Evolutionary conservation across 2,113 vertebrate genomes (phyloP).

Genomic region (Oriolus oriolus): DNA sequence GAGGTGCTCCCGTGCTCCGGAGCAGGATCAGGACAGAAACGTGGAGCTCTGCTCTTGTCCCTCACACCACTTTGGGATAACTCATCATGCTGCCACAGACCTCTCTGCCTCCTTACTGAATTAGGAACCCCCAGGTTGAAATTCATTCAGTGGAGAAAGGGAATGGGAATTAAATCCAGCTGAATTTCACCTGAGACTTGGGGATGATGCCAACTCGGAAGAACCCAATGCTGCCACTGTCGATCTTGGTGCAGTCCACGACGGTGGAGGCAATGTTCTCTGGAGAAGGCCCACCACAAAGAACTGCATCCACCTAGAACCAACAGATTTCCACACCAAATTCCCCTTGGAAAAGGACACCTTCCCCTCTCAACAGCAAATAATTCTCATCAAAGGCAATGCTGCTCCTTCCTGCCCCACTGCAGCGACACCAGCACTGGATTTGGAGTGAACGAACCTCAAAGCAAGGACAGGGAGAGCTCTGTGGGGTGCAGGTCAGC

Average conservation of each 20-base stretch:
- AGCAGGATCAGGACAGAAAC: background rate
- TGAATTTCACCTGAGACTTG: constrained; percentile 80
- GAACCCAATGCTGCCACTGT: constrained; percentile 81
- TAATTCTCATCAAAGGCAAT: background rate
- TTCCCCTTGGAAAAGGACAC: background rate
- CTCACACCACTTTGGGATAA: background rate
- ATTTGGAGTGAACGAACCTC: background rate
- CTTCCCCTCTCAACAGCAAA: background rate
- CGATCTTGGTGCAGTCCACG: constrained; percentile 89
- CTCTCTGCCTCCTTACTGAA: background rate
- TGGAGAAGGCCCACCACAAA: constrained; percentile 86
- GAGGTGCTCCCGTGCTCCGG: accelerated
- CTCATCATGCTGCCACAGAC: background rate
- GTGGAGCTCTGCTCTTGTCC: background rate
- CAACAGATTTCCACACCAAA: background rate
- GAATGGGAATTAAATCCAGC: background rate
- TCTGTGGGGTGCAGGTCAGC: background rate
- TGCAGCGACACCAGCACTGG: background rate
- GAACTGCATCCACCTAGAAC: constrained; percentile 82
- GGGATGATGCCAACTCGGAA: constrained; percentile 86
- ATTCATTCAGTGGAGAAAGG: background rate
- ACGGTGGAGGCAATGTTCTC: constrained; percentile 90
- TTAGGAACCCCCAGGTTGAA: background rate
- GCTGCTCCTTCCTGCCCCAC: background rate
- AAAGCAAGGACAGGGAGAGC: background rate